Conservation (phyloP, 2,113 vertebrate species). For the Cariama cristata region DNA sequence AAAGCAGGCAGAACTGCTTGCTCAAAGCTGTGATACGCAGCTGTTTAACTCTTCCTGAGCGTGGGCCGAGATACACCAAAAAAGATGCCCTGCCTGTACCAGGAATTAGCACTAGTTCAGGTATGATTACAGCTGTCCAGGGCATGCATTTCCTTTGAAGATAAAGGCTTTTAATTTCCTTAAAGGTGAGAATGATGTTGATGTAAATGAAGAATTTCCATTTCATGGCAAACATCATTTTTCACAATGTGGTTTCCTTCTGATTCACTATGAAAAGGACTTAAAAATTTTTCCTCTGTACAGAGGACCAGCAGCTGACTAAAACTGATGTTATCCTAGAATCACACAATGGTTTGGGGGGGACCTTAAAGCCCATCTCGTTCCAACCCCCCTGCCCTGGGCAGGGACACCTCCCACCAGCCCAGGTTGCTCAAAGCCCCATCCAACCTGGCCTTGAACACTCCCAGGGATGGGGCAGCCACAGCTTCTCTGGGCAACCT, state of each 20-base stretch:
- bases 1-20: neutral
- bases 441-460: too few species aligned
- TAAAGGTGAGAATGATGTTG: neutral
- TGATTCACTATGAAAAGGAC: neutral
- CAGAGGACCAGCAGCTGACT: neutral
- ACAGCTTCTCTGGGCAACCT: too few species aligned
- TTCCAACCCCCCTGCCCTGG: too few species aligned
- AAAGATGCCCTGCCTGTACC: neutral
- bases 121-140: neutral
- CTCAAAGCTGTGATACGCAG: neutral
- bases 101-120: neutral
- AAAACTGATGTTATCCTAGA: neutral
- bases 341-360: too few species aligned
- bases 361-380: too few species aligned
- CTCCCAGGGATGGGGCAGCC: too few species aligned
- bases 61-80: neutral
- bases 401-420: too few species aligned
- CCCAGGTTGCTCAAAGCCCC: too few species aligned
- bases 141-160: neutral
- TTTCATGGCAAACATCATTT: neutral
- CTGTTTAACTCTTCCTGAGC: neutral
- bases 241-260: neutral
- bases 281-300: neutral
- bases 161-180: neutral
- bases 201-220: neutral